Conservation (phyloP, 2,797 vertebrate genomes). For the Channa striata region DNA sequence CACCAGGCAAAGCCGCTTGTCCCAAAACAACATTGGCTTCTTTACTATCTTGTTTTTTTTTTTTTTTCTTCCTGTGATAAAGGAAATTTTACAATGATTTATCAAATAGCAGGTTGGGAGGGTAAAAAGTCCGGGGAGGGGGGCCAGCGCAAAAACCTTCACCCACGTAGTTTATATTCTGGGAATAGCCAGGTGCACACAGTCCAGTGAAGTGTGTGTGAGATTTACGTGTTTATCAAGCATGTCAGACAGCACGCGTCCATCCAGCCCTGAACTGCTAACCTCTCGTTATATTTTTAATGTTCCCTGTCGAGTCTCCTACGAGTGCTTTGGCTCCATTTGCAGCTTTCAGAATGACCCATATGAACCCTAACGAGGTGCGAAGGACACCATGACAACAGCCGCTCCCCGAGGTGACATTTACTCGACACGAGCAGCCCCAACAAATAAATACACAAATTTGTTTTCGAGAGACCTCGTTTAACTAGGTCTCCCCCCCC, state of each 20-base stretch:
- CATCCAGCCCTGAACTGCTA: slow-evolving; percentile 27
- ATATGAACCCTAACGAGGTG: slow-evolving; percentile 48
- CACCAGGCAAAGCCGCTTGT: slow-evolving; percentile 62
- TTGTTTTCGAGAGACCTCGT: slow-evolving; percentile 44
- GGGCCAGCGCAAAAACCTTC: neutral
- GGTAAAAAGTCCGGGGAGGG: slow-evolving; percentile 22
- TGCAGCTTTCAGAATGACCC: slow-evolving; percentile 46
- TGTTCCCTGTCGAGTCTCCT: slow-evolving; percentile 38
- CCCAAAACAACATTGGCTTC: slow-evolving; percentile 48
- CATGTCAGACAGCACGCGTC: slow-evolving; percentile 34
- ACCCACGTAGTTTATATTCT: slow-evolving; percentile 44
- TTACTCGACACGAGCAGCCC: slow-evolving; percentile 44
- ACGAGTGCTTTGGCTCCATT: slow-evolving; percentile 45
- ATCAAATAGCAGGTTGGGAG: slow-evolving; percentile 31
- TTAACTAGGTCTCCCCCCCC: slow-evolving; percentile 35
- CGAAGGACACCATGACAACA: slow-evolving; percentile 64
- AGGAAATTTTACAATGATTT: slow-evolving; percentile 44
- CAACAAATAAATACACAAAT: slow-evolving; percentile 60
- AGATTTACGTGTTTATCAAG: slow-evolving; percentile 41
- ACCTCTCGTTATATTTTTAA: slow-evolving; percentile 50
- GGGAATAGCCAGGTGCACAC: slow-evolving; percentile 8
- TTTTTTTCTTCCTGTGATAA: slow-evolving; percentile 45
- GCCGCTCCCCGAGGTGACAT: slow-evolving; percentile 57
- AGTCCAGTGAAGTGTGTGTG: neutral
- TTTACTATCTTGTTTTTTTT: too few species aligned